Percentiles rank a stretch among this genome's conserved stretches.
These are phyloP conservation scores for Catharus ustulatus DNA, from an alignment of 2,797 vertebrate genomes.

Conservation along the genomic window DNA sequence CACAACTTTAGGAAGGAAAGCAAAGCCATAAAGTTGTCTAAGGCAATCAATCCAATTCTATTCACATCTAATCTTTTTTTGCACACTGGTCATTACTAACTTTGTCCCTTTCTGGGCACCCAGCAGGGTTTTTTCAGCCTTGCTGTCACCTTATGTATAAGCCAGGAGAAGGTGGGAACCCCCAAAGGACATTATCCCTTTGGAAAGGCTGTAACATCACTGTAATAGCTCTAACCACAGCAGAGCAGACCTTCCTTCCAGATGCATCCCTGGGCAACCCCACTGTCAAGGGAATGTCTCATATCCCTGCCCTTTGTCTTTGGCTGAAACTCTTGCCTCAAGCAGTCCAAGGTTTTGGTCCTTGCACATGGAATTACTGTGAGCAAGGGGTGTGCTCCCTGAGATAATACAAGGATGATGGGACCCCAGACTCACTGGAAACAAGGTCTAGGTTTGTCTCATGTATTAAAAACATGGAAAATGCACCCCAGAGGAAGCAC, in stretches of 20 bases:
- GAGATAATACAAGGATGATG: neutral
- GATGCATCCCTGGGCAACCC: neutral
- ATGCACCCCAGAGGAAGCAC: neutral
- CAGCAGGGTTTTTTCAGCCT: neutral
- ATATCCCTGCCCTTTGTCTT: neutral
- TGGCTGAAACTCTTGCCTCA: neutral
- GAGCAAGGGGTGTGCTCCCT: neutral
- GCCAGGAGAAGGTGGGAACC: neutral
- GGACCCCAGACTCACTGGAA: neutral
- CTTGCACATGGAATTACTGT: neutral
- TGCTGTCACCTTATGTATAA: neutral
- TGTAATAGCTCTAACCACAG: neutral
- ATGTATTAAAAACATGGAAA: neutral
- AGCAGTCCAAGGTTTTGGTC: neutral
- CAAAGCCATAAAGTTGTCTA: neutral
- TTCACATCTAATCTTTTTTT: neutral
- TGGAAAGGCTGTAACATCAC: neutral
- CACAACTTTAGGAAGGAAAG: constrained; percentile 39
- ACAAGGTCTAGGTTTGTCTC: neutral
- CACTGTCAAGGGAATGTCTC: neutral
- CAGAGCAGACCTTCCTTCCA: neutral
- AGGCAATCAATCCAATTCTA: neutral
- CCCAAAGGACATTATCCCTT: neutral
- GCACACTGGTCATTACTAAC: neutral
- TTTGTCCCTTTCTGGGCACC: neutral